A percentile compares a stretch with the other conserved stretches of the same genome.
These are phyloP conservation scores for Catharus minimus DNA, from an alignment of 2,113 vertebrate genomes.

Conservation along the genomic window DNA sequence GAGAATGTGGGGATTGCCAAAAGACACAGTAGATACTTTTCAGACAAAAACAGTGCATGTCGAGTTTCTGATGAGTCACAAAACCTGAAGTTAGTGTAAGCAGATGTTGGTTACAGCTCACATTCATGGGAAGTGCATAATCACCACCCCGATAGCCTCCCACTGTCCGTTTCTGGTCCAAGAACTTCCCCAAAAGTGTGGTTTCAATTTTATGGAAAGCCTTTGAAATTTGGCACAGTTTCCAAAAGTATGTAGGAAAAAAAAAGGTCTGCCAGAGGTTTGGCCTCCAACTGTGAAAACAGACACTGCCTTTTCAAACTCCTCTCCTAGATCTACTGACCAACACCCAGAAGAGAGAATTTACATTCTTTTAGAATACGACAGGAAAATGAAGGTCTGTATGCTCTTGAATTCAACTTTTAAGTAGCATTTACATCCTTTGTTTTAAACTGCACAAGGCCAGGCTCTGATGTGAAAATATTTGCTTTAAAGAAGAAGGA, in stretches of 20 bases:
- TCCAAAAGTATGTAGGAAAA: slow-evolving; percentile 63
- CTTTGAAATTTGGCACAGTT: slow-evolving; percentile 77
- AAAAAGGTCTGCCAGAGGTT: slow-evolving; percentile 63
- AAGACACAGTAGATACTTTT: slow-evolving; percentile 28
- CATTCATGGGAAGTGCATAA: slow-evolving; percentile 53
- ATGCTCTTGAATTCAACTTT: slow-evolving; percentile 6
- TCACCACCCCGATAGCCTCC: slow-evolving; percentile 61
- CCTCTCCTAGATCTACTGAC: slow-evolving; percentile 66
- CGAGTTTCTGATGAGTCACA: slow-evolving; percentile 57
- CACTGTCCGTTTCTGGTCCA: slow-evolving; percentile 66
- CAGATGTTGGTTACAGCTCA: slow-evolving; percentile 72
- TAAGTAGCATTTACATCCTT: background rate
- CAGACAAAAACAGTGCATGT: slow-evolving; percentile 50
- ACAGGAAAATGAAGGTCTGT: slow-evolving; percentile 81
- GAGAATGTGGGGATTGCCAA: slow-evolving; percentile 20
- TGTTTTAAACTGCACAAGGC: slow-evolving; percentile 28
- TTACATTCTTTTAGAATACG: slow-evolving; percentile 63
- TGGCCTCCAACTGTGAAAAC: slow-evolving; percentile 69
- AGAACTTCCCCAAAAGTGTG: slow-evolving; percentile 77
- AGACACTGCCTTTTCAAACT: slow-evolving; percentile 71
- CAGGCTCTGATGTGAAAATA: slow-evolving; percentile 10
- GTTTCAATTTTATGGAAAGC: slow-evolving; percentile 80
- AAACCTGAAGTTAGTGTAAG: slow-evolving; percentile 64
- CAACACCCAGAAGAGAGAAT: slow-evolving; percentile 66
- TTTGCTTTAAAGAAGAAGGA: slow-evolving; percentile 46